phyloP scores from a whole-genome alignment of 2,888 invertebrate species.

The Drosophila tripunctata region DNA sequence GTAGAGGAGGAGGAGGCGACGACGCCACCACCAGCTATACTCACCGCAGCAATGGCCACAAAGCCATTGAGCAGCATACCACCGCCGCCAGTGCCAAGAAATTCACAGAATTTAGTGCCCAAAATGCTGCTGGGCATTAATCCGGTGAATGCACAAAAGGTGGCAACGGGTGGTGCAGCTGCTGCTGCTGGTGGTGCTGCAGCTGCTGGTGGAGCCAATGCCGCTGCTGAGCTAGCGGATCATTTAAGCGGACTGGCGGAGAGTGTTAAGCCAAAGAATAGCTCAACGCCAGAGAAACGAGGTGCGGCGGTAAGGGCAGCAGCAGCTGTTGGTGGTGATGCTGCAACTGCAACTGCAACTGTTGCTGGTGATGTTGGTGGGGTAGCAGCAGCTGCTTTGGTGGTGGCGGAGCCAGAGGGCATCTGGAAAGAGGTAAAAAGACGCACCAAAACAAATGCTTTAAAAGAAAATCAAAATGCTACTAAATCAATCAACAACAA shows the following conservation, averaged over 20 bases:
- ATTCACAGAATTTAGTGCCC: constrained; percentile 83
- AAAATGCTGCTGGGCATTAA: constrained; percentile 66
- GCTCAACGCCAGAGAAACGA: constrained; percentile 71
- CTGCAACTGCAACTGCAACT: too few relatives aligned
- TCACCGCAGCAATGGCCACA: constrained; percentile 84
- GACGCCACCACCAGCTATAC: constrained; percentile 78
- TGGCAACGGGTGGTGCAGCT: too few relatives aligned
- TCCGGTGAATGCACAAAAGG: constrained; percentile 75
- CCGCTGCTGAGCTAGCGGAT: constrained; percentile 80
- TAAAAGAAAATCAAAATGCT: constrained; percentile 84
- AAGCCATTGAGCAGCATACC: constrained; percentile 88
- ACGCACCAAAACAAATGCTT: constrained; percentile 86
- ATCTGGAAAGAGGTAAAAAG: constrained; percentile 87
- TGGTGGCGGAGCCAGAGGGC: constrained; percentile 79
- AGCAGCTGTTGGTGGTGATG: background rate
- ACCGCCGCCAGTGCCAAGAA: constrained; percentile 88
- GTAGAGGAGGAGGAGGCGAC: constrained; percentile 8
- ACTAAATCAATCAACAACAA: constrained; percentile 78
- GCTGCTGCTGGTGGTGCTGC: too few relatives aligned
- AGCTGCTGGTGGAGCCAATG: constrained; percentile 45
- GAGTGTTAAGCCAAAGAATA: constrained; percentile 77
- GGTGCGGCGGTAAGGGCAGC: constrained; percentile 33
- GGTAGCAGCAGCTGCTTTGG: constrained; percentile 64
- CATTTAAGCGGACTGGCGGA: constrained; percentile 82
- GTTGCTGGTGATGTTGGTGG: constrained; percentile 32